phyloP scores from a whole-genome alignment of 2,113 vertebrate genomes.

The Nymphicus hollandicus region DNA sequence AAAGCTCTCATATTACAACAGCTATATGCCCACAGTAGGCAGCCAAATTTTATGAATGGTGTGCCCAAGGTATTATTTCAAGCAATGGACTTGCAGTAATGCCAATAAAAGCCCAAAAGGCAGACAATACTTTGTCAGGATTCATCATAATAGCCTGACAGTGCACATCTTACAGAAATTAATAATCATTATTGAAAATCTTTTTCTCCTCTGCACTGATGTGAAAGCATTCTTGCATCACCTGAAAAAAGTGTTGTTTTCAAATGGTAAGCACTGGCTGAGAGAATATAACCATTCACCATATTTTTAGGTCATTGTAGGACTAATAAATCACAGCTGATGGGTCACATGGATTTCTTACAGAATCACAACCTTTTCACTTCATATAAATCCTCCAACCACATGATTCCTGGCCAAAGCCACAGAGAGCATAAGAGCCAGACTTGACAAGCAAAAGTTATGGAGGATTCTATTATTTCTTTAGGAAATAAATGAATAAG shows the following conservation, averaged over 20 bases:
- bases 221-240: not conserved
- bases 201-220: not conserved
- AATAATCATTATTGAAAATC: not conserved
- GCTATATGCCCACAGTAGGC: not conserved
- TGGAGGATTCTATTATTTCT: not conserved
- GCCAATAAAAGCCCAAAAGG: not conserved
- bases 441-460: not conserved
- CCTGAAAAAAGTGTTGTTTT: not conserved
- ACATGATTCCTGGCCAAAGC: not conserved
- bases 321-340: constrained; percentile 1
- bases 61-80: not conserved
- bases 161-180: not conserved
- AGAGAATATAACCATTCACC: not conserved
- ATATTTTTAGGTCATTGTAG: not conserved
- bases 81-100: not conserved
- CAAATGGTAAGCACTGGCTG: not conserved
- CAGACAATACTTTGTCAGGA: not conserved
- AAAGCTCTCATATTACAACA: not conserved
- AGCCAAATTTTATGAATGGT: not conserved
- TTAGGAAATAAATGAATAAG: not conserved
- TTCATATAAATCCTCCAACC: not conserved
- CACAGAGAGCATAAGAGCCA: not conserved
- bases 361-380: not conserved
- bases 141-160: not conserved
- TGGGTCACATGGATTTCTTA: not conserved